Evolutionary conservation across 2,888 invertebrate genomes (phyloP).

Genomic region (Apamea anceps): DNA sequence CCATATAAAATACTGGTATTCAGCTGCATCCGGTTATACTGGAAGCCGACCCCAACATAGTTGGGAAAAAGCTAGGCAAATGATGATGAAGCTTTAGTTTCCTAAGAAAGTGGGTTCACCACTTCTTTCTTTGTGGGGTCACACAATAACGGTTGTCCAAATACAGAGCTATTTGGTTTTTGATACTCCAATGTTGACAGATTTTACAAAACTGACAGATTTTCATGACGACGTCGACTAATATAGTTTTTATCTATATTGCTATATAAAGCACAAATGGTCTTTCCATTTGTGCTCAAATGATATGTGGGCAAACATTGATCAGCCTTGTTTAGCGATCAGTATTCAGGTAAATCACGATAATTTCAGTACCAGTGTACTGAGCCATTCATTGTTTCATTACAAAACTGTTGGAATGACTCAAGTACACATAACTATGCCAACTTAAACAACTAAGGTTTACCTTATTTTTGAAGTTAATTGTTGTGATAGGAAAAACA

Average conservation of each 20-base stretch:
- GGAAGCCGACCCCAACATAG: too few relatives aligned
- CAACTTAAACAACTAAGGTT: conserved; percentile 7
- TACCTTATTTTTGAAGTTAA: conserved; percentile 38
- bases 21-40: too few relatives aligned
- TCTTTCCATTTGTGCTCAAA: not conserved
- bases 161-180: not conserved
- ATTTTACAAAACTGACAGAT: too few relatives aligned
- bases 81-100: too few relatives aligned
- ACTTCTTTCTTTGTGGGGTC: too few relatives aligned
- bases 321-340: conserved; percentile 10
- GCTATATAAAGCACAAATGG: too few relatives aligned
- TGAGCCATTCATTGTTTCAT: conserved; percentile 33
- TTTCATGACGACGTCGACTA: not conserved
- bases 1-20: too few relatives aligned
- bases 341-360: conserved; percentile 9
- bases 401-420: conserved; percentile 32
- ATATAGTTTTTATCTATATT: not conserved
- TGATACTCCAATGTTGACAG: not conserved
- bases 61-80: too few relatives aligned
- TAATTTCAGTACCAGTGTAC: conserved; percentile 23
- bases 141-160: too few relatives aligned
- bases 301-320: not conserved
- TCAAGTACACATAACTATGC: conserved; percentile 4
- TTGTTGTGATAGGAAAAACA: conserved; percentile 23
- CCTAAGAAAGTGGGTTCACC: too few relatives aligned